These are phyloP conservation scores for Oikopleura dioica DNA, from an alignment of 23 tunicate genomes.

Conservation along the genomic window DNA sequence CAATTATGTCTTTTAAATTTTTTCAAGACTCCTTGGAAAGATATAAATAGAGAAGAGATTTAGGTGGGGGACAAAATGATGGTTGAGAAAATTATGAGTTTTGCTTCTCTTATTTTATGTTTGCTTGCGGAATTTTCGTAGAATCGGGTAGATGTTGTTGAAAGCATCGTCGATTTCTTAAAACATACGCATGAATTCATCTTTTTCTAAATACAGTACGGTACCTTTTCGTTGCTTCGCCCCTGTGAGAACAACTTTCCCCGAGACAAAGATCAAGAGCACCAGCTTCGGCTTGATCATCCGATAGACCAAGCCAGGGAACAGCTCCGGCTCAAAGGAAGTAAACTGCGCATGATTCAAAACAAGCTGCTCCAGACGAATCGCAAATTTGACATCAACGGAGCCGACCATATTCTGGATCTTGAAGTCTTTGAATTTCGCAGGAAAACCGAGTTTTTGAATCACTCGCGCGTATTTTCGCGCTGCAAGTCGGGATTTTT, in stretches of 20 bases:
- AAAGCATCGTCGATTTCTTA: constrained; percentile 86
- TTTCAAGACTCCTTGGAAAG: too few species aligned
- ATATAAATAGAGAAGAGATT: too few species aligned
- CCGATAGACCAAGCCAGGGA: constrained; percentile 87
- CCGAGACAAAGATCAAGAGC: constrained; percentile 81
- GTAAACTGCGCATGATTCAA: constrained; percentile 77
- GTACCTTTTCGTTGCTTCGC: constrained; percentile 13
- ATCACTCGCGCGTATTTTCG: constrained; percentile 92
- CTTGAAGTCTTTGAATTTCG: constrained; percentile 80
- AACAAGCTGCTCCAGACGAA: constrained; percentile 64
- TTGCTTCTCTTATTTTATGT: constrained; percentile 16
- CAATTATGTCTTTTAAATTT: too few species aligned
- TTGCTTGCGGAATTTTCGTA: constrained; percentile 57
- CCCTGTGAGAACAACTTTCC: constrained; percentile 98
- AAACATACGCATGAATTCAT: too few species aligned
- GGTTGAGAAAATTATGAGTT: too few species aligned
- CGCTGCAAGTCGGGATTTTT: constrained; percentile 72
- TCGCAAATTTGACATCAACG: constrained; percentile 93
- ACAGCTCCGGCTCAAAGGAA: constrained; percentile 89
- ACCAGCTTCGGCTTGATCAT: constrained; percentile 97
- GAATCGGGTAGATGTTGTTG: constrained; percentile 84
- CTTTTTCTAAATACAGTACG: too few species aligned
- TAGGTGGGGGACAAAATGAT: too few species aligned
- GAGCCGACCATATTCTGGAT: constrained; percentile 99
- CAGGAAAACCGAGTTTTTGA: constrained; percentile 90